Evolutionary conservation across 2,888 invertebrate genomes (phyloP), one percentile per base, ranked within the genome.

Genomic region (Subacronicta megacephala): DNA sequence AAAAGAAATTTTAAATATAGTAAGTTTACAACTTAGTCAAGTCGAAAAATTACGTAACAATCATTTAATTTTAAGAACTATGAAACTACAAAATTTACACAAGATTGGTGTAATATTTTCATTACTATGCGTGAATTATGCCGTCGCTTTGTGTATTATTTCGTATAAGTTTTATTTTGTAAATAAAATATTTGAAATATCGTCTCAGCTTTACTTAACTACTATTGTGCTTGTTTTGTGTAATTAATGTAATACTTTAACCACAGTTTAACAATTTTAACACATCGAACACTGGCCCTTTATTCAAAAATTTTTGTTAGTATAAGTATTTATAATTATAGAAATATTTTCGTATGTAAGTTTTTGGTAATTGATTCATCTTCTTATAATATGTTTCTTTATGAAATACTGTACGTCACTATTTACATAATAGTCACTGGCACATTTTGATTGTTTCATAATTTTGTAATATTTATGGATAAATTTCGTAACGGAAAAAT

Each of bases 241-340:
- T 85, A 78, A 81, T 79, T 72, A 76, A 67, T 67, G 62, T 77
- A 62, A 72, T 73, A 67, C 70, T 68, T 64, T 67, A 64, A 72
- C 54, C 57, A 47, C 51, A 58, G 64, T 54, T 62, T 66, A 72
- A 77, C 75, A 77, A 78, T 80, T 76, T 77, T 72, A 80, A 82
- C 89, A 90, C 90, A 91, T 92, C 89, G 89, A 93, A 92, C 88
- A 89, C 89, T 87, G 90, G 89, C 89, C 83, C 86, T 83, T 88
- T 91, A 92, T 91, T 93, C 91, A 91, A 90, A 86, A 80, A 73
- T 67, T 89, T 90, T 90, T 79, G 87, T 92, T 92, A 91, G 90
- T 75, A 80, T 92, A 92, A 91, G 90, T 90, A 90, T 92, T 92
- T 91, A n/a, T n/a, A 90, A 91, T 87, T 73, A 66, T 75, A 78